Evolutionary conservation across 2,888 invertebrate species (phyloP).

Genomic region (Pammene aurita): DNA sequence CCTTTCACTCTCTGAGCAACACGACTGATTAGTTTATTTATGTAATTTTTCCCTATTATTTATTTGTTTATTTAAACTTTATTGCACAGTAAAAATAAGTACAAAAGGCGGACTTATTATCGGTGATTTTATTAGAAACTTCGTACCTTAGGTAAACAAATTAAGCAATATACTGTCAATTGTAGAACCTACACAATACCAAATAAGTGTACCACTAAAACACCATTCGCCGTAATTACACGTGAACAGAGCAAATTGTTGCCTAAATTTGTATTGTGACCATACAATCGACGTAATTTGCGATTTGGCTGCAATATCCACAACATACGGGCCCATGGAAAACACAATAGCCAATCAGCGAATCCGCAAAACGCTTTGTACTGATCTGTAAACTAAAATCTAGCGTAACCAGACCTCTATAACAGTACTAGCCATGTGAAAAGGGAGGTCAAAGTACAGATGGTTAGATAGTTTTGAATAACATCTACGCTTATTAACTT

Average conservation of each 20-base stretch:
- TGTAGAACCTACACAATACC: too few relatives aligned
- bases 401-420: not conserved
- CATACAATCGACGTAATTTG: slow-evolving; percentile 37
- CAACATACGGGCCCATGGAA: slow-evolving; percentile 18
- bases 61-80: too few relatives aligned
- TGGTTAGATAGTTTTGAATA: not conserved
- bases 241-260: slow-evolving; percentile 24
- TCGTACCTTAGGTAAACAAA: too few relatives aligned
- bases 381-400: not conserved
- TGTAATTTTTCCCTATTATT: too few relatives aligned
- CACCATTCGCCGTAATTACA: slow-evolving; percentile 21
- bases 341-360: slow-evolving; percentile 39
- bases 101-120: too few relatives aligned
- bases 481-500: slow-evolving; percentile 6
- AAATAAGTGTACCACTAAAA: slow-evolving; percentile 4
- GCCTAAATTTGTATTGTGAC: slow-evolving; percentile 36
- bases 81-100: too few relatives aligned
- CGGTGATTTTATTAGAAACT: too few relatives aligned
- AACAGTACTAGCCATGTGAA: not conserved
- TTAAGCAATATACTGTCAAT: too few relatives aligned
- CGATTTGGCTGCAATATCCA: slow-evolving; percentile 35
- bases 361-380: slow-evolving; percentile 7
- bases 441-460: not conserved
- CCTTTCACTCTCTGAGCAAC: too few relatives aligned
- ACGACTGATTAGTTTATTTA: too few relatives aligned